Percentiles rank a stretch among this genome's conserved stretches.
Evolutionary conservation across 1,140 invertebrate genomes (phyloP).

Genomic region (Eriocheir sinensis): DNA sequence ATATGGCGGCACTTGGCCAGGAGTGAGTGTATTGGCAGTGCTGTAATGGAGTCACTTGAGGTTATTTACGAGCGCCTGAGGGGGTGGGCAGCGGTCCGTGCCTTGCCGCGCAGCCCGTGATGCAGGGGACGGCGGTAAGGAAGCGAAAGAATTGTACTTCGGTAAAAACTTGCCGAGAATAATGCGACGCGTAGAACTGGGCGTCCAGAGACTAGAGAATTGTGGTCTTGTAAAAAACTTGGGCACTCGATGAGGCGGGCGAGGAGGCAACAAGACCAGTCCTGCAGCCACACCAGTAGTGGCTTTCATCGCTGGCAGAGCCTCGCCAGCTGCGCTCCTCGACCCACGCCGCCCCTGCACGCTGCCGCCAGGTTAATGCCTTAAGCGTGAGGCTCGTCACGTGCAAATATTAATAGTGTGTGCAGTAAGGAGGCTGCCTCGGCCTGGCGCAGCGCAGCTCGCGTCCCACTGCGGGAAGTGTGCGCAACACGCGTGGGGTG

Average conservation of each 20-base stretch:
- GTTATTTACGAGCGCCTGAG: too few species aligned
- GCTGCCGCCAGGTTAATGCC: background rate
- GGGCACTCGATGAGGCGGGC: background rate
- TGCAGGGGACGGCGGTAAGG: background rate
- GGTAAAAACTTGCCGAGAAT: background rate
- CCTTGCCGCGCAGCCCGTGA: background rate
- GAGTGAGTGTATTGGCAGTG: too few species aligned
- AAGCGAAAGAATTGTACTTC: background rate
- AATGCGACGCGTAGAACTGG: background rate
- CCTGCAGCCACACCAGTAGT: background rate
- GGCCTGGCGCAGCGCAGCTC: background rate
- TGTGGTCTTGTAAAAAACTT: background rate
- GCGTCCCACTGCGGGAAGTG: background rate
- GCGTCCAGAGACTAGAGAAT: constrained; percentile 10
- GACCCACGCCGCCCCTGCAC: background rate
- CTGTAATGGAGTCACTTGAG: too few species aligned
- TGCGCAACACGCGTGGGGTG: constrained; percentile 39
- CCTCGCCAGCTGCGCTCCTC: background rate
- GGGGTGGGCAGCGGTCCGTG: background rate
- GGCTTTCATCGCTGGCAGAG: background rate
- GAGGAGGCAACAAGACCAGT: constrained; percentile 3
- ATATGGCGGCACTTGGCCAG: too few species aligned
- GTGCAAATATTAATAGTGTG: background rate
- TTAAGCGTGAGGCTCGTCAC: background rate
- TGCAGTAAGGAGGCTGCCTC: background rate